Evolutionary conservation across 2,113 vertebrate species (phyloP).

Genomic region (Ctenodactylus gundi): DNA sequence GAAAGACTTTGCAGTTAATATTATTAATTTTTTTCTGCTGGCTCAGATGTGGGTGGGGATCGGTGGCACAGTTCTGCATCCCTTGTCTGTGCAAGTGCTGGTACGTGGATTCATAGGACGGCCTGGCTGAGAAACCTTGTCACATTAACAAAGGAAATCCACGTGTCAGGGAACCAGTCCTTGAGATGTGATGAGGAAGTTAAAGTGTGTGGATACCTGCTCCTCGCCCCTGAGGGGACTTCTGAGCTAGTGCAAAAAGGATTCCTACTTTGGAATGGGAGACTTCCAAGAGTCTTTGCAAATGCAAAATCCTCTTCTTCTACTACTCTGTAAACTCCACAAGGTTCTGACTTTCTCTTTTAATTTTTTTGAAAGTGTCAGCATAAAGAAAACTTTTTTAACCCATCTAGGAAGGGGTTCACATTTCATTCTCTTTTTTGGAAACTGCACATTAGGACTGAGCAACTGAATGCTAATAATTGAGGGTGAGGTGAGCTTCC

Average conservation of each 20-base stretch:
- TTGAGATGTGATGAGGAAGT: not conserved
- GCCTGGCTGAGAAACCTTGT: not conserved
- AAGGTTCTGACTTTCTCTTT: not conserved
- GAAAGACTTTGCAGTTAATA: not conserved
- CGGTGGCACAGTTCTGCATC: not conserved
- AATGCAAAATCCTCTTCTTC: not conserved
- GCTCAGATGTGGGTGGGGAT: not conserved
- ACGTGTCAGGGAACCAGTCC: not conserved
- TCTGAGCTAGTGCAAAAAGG: not conserved
- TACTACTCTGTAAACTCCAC: not conserved
- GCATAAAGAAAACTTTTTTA: not conserved
- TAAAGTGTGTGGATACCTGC: not conserved
- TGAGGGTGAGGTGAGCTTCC: not conserved
- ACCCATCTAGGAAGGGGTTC: not conserved
- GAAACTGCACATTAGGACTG: not conserved
- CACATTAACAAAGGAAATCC: not conserved
- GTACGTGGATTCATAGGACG: not conserved
- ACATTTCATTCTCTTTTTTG: not conserved
- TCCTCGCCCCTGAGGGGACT: not conserved
- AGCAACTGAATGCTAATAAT: not conserved
- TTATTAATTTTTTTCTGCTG: slow-evolving; percentile 11
- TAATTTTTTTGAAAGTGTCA: not conserved
- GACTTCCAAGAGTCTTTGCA: slow-evolving; percentile 7
- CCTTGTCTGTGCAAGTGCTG: not conserved
- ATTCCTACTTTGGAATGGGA: not conserved